Evolutionary conservation across 92 coral and sea anemone genomes (phyloP).

Genomic region (Phenganax subtilis): DNA sequence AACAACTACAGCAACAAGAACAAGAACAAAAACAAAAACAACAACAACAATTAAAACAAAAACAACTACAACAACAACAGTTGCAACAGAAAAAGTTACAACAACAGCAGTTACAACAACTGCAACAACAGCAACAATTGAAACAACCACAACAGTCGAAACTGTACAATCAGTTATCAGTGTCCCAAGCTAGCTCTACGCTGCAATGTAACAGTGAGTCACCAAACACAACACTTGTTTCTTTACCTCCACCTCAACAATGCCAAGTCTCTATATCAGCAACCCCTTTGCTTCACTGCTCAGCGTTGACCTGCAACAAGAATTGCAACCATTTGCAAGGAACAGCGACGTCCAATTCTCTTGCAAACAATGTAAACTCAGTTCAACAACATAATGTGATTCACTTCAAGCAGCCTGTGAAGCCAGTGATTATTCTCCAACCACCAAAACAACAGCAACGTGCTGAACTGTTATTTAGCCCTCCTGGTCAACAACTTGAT

Average conservation of each 20-base stretch:
- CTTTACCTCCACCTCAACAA: constrained; percentile 36
- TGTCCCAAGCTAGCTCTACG: constrained; percentile 9
- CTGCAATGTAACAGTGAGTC: neutral
- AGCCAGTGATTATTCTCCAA: constrained; percentile 36
- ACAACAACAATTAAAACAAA: constrained; percentile 42
- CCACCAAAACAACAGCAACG: constrained; percentile 34
- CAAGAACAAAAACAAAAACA: constrained; percentile 48
- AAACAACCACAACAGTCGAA: constrained; percentile 40
- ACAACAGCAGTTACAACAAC: constrained; percentile 43
- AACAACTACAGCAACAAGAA: constrained; percentile 41
- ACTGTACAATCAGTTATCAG: constrained; percentile 55
- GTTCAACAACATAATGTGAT: constrained; percentile 39
- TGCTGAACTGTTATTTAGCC: constrained; percentile 28
- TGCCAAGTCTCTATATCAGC: constrained; percentile 33
- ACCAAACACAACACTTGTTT: neutral
- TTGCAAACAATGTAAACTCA: constrained; percentile 3
- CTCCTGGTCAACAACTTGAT: constrained; percentile 10
- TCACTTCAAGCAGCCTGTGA: constrained; percentile 39
- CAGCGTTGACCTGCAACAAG: constrained; percentile 35
- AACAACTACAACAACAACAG: constrained; percentile 40
- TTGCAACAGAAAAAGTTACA: constrained; percentile 21
- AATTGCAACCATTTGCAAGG: constrained; percentile 1
- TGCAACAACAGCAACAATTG: constrained; percentile 23
- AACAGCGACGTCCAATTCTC: constrained; percentile 4
- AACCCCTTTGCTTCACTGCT: constrained; percentile 37